Conservation (phyloP, 2,113 vertebrate species). For the Murina feae region DNA sequence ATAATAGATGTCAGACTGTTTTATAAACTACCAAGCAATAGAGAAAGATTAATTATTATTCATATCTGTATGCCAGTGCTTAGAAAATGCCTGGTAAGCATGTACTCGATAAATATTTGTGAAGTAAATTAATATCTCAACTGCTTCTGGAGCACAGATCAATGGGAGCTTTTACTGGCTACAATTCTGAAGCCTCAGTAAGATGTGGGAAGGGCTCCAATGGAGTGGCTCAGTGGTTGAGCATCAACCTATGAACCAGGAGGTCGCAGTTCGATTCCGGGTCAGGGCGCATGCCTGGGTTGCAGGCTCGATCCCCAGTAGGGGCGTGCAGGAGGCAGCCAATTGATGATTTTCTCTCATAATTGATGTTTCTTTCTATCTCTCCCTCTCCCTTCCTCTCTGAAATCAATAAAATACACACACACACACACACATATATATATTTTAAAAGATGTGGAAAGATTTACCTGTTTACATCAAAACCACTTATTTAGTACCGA, state of each 20-base stretch:
- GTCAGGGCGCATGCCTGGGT: too few relatives aligned
- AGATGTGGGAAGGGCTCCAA: neutral
- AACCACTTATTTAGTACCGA: neutral
- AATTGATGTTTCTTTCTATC: too few relatives aligned
- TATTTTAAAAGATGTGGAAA: neutral
- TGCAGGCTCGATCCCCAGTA: too few relatives aligned
- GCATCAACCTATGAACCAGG: too few relatives aligned
- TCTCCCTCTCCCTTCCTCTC: too few relatives aligned
- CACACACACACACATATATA: too few relatives aligned
- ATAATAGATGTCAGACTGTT: neutral
- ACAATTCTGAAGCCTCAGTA: neutral
- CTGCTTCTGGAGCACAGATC: neutral
- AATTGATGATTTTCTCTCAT: too few relatives aligned
- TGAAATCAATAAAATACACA: too few relatives aligned
- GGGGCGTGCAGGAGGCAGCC: too few relatives aligned
- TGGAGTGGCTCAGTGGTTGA: too few relatives aligned
- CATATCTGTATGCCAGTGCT: neutral
- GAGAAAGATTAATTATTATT: neutral
- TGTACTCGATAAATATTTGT: neutral
- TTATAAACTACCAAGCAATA: neutral
- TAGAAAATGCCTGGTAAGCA: neutral
- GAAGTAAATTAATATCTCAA: conserved; percentile 21
- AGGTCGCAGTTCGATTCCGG: too few relatives aligned
- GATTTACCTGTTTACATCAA: neutral
- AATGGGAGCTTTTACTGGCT: neutral